Evolutionary conservation across 2,888 invertebrate species (phyloP), one percentile per base, ranked within the genome.

Genomic region (Venusia cambrica): DNA sequence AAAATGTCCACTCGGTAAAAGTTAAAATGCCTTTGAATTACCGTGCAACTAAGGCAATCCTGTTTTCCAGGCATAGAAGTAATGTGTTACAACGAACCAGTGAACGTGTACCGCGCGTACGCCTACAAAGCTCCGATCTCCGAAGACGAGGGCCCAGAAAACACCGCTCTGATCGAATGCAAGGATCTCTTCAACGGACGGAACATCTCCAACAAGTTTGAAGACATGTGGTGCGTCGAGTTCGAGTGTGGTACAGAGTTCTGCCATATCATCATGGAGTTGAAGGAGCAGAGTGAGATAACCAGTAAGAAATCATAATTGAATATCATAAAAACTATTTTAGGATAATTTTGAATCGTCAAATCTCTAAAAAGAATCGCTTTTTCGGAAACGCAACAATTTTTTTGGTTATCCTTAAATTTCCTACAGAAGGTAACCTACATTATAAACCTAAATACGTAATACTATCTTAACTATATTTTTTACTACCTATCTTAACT

Each of bases 141-240:
- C 1, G 77, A 73, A 17, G 71, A 75, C 5, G 51, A 54, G 3
- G 45, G 53, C 5, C 55, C 56, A 1, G 68, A 70, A 3, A 45
- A 50, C 7, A 45, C 46, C 40, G 48, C 45, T 4, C 53, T 70
- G 4, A 59, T 77, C 0, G 80, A 88, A 31, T 83, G 89, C 55
- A 65, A 66, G 59, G 89, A 88, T 45, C 68, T 95, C 15, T 88
- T 94, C 54, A 91, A 93, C 62, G 92, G 91, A 1, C 72, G 79
- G n/a, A 93, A 93, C 68, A 80, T 94, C 20, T 92, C 93, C 0
- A 89, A 88, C 0, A 89, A 91, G 24, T 83, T 89, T 15, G 88
- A 89, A 26, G 90, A 93, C 57, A 92, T 92, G 92, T 92, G 92
- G 92, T 85, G 88, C 48, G 72, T 80, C 0, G 80, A 76, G 54